Evolutionary conservation across 2,113 vertebrate species (phyloP).

Genomic region (Noctilio leporinus): DNA sequence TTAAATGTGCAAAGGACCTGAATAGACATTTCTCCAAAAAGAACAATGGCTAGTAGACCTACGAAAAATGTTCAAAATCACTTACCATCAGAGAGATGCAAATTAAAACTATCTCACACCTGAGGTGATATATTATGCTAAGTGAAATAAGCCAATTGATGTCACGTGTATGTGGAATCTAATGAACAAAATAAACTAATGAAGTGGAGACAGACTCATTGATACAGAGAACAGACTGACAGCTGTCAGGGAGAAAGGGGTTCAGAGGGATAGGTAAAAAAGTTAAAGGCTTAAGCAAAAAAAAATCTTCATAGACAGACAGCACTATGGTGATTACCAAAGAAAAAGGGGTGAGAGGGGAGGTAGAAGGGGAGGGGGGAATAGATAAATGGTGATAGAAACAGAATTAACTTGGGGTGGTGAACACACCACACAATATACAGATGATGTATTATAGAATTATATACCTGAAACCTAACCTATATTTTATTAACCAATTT

Average conservation of each 20-base stretch:
- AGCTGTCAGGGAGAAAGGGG: not conserved
- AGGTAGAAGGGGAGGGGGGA: not conserved
- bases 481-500: too few species aligned
- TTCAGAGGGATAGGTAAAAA: not conserved
- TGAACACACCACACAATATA: too few species aligned
- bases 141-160: not conserved
- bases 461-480: too few species aligned
- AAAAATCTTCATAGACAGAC: not conserved
- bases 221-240: not conserved
- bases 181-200: not conserved
- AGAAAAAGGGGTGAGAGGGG: not conserved
- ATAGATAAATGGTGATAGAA: not conserved
- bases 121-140: too few species aligned
- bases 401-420: too few species aligned
- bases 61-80: too few species aligned
- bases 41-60: too few species aligned
- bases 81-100: too few species aligned
- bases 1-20: too few species aligned
- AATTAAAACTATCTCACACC: too few species aligned
- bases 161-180: not conserved
- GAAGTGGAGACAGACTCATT: not conserved
- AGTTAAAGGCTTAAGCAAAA: not conserved
- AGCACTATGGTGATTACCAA: not conserved
- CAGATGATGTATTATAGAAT: too few species aligned
- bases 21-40: too few species aligned